Evolutionary conservation across 2,888 invertebrate species (phyloP), one percentile per base, ranked within the genome.

Genomic region (Hedychridium roseum): DNA sequence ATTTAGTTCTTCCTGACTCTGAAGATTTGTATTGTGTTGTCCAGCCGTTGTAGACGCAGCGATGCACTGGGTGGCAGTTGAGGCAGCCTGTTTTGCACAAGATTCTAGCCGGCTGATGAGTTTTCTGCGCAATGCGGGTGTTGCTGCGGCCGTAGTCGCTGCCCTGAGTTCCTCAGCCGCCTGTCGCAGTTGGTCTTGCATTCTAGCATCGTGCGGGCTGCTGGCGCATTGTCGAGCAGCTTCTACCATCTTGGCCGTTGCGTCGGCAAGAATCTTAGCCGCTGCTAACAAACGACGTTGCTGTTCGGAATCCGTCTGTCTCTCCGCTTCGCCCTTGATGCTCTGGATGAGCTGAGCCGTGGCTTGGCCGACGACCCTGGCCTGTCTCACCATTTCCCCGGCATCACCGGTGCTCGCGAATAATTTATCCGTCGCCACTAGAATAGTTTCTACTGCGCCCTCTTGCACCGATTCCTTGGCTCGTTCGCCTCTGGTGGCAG

Each of bases 231-330:
- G 90, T 47, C 97, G 84, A 0, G 97, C 97, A 0, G 97, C 96
- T 79, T 98, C 97, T 16, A 98, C 97, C 90, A 99, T 91, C 61
- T 91, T 86, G 0, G 97, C 93, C 0, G 99, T 99, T 1, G 98
- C 98, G 79, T 98, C 97, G 0, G 98, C 98, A 32, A 93, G 76
- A 45, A 92, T 85, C 76, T 97, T 97, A 11, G 99, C 99, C 0
- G 99, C 99, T 0, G 94, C 94, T 34, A 99, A 79, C 40, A 99
- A 80, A 46, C 92, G 86, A 57, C 92, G 87, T 70, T 97, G 96
- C n/a, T 90, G 84, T 43, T 95, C 95, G 0, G 93, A 89, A 76
- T 91, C 91, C 0, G 90, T 88, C 68, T 93, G 89, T 27, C 86
- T 85, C 70, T 96, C 96, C 0, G 98, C 98, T 74, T 98, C 96